Evolutionary conservation across 2,113 vertebrate genomes (phyloP).

Genomic region (Coreoperca whiteheadi): DNA sequence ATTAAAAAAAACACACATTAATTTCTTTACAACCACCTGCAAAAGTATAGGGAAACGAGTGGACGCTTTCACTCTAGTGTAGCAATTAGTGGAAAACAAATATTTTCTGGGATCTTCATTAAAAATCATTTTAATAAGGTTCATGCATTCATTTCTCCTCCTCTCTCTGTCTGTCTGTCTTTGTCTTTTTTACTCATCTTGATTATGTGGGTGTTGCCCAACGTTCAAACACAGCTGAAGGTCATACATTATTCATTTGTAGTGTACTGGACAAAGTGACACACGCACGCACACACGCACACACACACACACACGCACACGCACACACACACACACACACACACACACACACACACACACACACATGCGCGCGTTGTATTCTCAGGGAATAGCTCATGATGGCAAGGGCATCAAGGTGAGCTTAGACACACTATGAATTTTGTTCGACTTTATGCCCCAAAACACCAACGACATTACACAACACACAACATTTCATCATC

Average conservation of each 20-base stretch:
- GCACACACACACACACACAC: neutral
- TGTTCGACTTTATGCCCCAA: constrained; percentile 44
- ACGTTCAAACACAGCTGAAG: constrained; percentile 61
- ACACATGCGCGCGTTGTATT: neutral
- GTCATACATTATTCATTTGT: constrained; percentile 74
- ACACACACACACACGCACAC: constrained; percentile 2
- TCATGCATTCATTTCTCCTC: constrained; percentile 10
- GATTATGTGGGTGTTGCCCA: constrained; percentile 68
- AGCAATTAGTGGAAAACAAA: no score
- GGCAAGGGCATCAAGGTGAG: constrained; percentile 44
- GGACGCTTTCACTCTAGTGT: neutral
- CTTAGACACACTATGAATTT: constrained; percentile 26
- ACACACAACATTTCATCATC: constrained; percentile 61
- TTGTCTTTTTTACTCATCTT: constrained; percentile 49
- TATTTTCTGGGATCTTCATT: constrained; percentile 47
- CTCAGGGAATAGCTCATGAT: constrained; percentile 25
- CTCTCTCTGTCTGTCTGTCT: constrained; percentile 20
- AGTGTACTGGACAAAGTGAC: constrained; percentile 19
- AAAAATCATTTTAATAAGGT: constrained; percentile 41
- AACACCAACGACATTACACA: constrained; percentile 57
- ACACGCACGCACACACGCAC: neutral
- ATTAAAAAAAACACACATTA: constrained; percentile 30
- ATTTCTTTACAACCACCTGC: constrained; percentile 3
- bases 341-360: neutral
- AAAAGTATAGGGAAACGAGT: neutral